Percentiles rank a stretch among this genome's conserved stretches.
These are phyloP conservation scores for Caenorhabditis sp. DNA, from an alignment of 2,888 invertebrate genomes.

Conservation along the genomic window DNA sequence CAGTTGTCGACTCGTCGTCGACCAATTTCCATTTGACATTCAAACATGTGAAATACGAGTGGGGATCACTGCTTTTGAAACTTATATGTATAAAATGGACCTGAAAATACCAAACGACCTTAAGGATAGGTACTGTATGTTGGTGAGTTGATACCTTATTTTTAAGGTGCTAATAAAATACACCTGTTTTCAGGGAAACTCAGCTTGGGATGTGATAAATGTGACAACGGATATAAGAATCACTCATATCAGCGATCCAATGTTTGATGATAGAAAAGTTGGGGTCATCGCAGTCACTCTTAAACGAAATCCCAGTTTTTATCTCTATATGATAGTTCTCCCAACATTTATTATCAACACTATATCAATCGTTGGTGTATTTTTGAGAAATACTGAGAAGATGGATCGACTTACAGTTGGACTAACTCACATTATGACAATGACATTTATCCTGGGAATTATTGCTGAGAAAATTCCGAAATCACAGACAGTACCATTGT, in stretches of 20 bases:
- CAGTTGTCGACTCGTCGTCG: not conserved
- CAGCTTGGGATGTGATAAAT: not conserved
- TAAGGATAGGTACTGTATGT: too few species aligned
- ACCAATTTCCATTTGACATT: not conserved
- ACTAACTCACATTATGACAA: constrained; percentile 36
- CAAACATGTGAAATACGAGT: not conserved
- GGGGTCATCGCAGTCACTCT: not conserved
- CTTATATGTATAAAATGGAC: not conserved
- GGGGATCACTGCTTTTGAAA: not conserved
- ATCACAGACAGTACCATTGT: constrained; percentile 20
- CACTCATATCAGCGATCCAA: not conserved
- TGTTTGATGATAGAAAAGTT: not conserved
- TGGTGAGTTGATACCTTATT: too few species aligned
- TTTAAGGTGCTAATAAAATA: too few species aligned
- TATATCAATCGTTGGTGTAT: constrained; percentile 23
- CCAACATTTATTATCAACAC: constrained; percentile 28
- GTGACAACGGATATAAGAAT: not conserved
- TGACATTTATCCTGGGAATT: constrained; percentile 34
- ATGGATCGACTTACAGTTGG: constrained; percentile 31
- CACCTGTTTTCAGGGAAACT: not conserved
- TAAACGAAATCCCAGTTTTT: constrained; percentile 20
- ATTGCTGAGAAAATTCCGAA: constrained; percentile 29
- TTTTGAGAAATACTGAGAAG: constrained; percentile 23
- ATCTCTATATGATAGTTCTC: constrained; percentile 33
- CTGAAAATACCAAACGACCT: too few species aligned